Conservation (phyloP, 35 echinoderm and acorn worm genomes). For the Stichopus chloronotus region DNA sequence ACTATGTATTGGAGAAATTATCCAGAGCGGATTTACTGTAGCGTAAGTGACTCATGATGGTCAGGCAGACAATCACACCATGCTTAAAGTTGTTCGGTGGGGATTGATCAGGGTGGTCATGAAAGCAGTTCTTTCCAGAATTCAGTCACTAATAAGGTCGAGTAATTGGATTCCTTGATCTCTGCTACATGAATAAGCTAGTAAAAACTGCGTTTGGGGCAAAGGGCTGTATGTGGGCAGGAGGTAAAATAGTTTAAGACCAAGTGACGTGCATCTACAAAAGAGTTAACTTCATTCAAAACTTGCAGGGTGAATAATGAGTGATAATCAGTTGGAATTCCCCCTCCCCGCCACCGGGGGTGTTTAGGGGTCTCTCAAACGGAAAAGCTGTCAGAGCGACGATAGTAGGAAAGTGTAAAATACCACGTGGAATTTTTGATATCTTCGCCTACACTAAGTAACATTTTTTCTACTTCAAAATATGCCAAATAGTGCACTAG, state of each 20-base stretch:
- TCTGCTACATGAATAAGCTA: slow-evolving; percentile 51
- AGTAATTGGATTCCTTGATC: slow-evolving; percentile 11
- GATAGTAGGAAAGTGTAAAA: too few species aligned
- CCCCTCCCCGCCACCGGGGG: too few species aligned
- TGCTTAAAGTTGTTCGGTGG: background rate
- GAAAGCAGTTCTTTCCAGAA: slow-evolving; percentile 7
- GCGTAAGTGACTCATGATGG: slow-evolving; percentile 20
- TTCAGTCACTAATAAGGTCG: background rate
- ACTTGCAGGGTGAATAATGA: too few species aligned
- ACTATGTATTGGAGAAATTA: background rate
- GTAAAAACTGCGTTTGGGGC: slow-evolving; percentile 7
- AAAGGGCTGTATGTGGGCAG: slow-evolving; percentile 10
- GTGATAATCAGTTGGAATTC: too few species aligned
- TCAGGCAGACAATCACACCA: slow-evolving; percentile 14
- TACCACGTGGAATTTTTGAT: too few species aligned
- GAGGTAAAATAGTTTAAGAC: slow-evolving; percentile 6
- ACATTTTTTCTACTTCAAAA: too few species aligned
- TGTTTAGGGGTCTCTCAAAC: too few species aligned
- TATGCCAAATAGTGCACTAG: too few species aligned
- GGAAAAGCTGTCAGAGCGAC: too few species aligned
- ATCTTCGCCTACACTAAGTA: too few species aligned
- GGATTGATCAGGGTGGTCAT: background rate
- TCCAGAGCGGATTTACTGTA: slow-evolving; percentile 18
- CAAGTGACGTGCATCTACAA: too few species aligned
- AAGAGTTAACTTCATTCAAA: too few species aligned